A percentile compares a stretch with the other conserved stretches of the same genome.
phyloP scores from a whole-genome alignment of 2,888 invertebrate species.

The Callyntrura sp. region DNA sequence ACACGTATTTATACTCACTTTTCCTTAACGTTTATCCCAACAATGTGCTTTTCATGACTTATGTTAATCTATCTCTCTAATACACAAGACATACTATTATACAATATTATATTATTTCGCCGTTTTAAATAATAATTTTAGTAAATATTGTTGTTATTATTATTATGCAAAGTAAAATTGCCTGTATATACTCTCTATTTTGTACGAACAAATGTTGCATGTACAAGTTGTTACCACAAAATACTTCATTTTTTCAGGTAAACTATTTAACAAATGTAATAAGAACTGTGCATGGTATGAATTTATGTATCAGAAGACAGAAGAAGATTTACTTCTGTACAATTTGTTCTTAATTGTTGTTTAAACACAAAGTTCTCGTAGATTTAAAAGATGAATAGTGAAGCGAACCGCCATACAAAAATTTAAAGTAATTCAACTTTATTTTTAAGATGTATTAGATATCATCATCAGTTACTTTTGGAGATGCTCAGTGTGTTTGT shows the following conservation, averaged over 20 bases:
- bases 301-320: not conserved
- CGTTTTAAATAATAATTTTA: not conserved
- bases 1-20: not conserved
- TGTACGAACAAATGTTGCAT: slow-evolving; percentile 70
- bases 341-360: not conserved
- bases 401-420: slow-evolving; percentile 54
- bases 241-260: slow-evolving; percentile 53
- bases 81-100: not conserved
- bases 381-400: not conserved
- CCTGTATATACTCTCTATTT: slow-evolving; percentile 45
- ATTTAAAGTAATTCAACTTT: slow-evolving; percentile 7
- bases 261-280: slow-evolving; percentile 13
- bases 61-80: slow-evolving; percentile 36
- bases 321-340: not conserved
- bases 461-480: slow-evolving; percentile 32
- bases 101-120: not conserved
- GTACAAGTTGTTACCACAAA: slow-evolving; percentile 80
- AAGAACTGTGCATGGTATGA: not conserved
- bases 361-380: slow-evolving; percentile 40
- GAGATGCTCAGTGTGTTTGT: slow-evolving; percentile 80
- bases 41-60: slow-evolving; percentile 48
- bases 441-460: not conserved
- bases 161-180: not conserved
- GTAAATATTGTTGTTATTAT: slow-evolving; percentile 8
- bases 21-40: not conserved